phyloP scores from a whole-genome alignment of 2,888 invertebrate genomes.

The Phytoseiulus persimilis region DNA sequence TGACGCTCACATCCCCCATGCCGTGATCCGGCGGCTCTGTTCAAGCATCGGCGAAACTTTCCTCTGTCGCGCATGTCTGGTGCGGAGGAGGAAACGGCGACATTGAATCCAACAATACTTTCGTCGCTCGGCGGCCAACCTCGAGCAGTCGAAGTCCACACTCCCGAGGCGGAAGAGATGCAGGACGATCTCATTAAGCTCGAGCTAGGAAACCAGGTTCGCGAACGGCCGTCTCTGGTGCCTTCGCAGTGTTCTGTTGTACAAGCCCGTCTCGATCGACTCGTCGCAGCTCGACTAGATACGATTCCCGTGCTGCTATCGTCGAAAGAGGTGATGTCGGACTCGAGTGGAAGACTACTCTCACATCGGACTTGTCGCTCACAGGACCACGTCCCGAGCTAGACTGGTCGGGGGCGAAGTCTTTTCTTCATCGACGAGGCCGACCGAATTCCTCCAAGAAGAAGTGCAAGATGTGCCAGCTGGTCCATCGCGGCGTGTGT shows the following conservation, averaged over 20 bases:
- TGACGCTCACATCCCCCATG: too few relatives aligned
- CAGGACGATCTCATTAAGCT: neutral
- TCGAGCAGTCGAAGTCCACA: neutral
- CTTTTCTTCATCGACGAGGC: neutral
- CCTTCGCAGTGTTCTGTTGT: neutral
- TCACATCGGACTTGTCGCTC: too few relatives aligned
- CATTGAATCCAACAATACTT: neutral
- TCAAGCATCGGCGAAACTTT: too few relatives aligned
- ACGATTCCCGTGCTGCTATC: neutral
- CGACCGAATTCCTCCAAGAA: neutral
- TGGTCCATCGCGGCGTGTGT: neutral
- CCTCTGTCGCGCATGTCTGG: too few relatives aligned
- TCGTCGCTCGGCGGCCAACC: neutral
- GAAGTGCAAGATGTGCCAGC: neutral
- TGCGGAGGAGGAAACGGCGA: too few relatives aligned
- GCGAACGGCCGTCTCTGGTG: neutral
- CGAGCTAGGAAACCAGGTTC: neutral
- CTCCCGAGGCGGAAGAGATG: neutral
- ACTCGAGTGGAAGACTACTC: neutral
- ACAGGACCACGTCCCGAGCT: neutral
- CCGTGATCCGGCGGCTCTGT: too few relatives aligned
- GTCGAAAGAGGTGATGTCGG: neutral
- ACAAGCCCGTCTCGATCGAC: neutral
- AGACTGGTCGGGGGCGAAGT: neutral
- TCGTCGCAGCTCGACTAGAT: neutral